phyloP scores from a whole-genome alignment of 2,113 vertebrate species.

The Limanda limanda region DNA sequence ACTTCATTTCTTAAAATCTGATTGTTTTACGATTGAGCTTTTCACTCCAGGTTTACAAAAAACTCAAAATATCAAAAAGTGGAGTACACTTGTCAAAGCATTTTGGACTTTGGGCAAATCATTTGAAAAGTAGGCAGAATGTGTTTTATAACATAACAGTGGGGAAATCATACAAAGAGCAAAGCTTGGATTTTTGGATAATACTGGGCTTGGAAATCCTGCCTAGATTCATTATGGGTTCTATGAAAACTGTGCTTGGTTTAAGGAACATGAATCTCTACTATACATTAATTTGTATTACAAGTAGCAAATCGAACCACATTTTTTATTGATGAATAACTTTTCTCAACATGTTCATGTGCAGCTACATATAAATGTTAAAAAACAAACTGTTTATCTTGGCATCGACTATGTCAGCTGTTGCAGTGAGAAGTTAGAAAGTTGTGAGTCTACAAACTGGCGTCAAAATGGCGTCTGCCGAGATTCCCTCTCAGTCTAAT shows the following conservation, averaged over 20 bases:
- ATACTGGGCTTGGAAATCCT: slow-evolving; percentile 23
- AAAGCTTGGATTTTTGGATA: slow-evolving; percentile 19
- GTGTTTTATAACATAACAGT: slow-evolving; percentile 21
- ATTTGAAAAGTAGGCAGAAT: slow-evolving; percentile 53
- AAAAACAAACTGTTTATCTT: slow-evolving; percentile 66
- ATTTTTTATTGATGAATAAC: slow-evolving; percentile 19
- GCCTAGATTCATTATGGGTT: background rate
- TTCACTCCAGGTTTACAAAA: slow-evolving; percentile 48
- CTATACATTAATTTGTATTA: slow-evolving; percentile 10
- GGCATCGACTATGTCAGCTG: slow-evolving; percentile 56
- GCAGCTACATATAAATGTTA: slow-evolving; percentile 55
- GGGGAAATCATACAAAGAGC: slow-evolving; percentile 17
- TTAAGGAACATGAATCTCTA: slow-evolving; percentile 18
- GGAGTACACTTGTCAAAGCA: slow-evolving; percentile 25
- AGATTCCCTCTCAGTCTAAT: slow-evolving; percentile 1
- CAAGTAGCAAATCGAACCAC: slow-evolving; percentile 33
- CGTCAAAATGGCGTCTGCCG: slow-evolving; percentile 28
- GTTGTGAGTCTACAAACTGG: slow-evolving; percentile 21
- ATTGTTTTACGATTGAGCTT: slow-evolving; percentile 24
- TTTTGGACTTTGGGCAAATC: slow-evolving; percentile 47
- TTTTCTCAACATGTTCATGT: slow-evolving; percentile 27
- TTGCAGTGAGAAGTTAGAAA: slow-evolving; percentile 33
- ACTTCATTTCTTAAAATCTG: slow-evolving; percentile 33
- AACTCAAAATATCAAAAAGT: slow-evolving; percentile 29
- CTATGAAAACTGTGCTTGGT: background rate